Conservation (phyloP, 2,888 invertebrate species). For the Harpagoxenus sublaevis region DNA sequence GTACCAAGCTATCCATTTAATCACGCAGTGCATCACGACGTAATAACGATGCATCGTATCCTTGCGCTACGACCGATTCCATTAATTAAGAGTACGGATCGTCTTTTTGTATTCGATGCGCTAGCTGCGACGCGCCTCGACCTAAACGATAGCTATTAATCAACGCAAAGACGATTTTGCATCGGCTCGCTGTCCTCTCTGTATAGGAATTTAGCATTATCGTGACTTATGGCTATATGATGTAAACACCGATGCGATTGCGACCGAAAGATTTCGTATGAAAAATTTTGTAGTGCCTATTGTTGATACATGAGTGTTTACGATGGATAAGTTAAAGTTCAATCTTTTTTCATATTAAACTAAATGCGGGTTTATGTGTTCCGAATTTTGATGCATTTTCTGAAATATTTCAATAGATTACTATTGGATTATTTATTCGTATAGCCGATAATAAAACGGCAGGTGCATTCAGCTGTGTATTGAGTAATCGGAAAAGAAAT, state of each 20-base stretch:
- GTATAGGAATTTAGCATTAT: constrained; percentile 41
- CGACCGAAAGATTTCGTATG: background rate
- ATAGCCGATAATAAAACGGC: constrained; percentile 27
- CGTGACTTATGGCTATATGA: constrained; percentile 52
- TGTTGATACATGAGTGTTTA: background rate
- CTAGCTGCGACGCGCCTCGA: constrained; percentile 15
- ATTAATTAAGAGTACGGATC: constrained; percentile 63
- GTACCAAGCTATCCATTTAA: constrained; percentile 52
- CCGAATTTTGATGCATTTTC: background rate
- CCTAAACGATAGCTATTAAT: constrained; percentile 63
- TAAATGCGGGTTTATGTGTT: background rate
- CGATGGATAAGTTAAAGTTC: background rate
- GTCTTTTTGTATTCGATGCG: constrained; percentile 33
- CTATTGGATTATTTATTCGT: constrained; percentile 48
- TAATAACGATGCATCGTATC: constrained; percentile 29
- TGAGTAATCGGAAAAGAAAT: constrained; percentile 34
- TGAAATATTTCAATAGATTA: constrained; percentile 24
- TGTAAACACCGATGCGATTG: constrained; percentile 50
- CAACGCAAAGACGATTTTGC: constrained; percentile 59
- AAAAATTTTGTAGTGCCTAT: constrained; percentile 21
- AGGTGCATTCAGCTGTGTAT: background rate
- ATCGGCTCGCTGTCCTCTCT: constrained; percentile 3
- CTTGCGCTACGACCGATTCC: constrained; percentile 48
- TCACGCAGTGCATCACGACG: constrained; percentile 22
- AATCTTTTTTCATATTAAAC: background rate